phyloP scores from a whole-genome alignment of 2,888 invertebrate species.

The Galeruca laticollis region DNA sequence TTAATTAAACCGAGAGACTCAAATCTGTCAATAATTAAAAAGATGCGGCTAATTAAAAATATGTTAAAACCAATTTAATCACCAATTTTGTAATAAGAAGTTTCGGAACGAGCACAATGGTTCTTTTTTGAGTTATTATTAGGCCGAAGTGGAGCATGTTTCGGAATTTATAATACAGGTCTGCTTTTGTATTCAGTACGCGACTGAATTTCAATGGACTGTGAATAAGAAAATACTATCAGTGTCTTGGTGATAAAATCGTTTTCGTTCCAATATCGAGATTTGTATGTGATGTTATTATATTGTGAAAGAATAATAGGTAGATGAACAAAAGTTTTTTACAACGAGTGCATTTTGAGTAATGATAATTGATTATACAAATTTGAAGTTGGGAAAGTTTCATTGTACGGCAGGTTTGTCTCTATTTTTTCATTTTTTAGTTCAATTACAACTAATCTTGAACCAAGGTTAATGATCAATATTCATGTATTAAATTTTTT shows the following conservation, averaged over 20 bases:
- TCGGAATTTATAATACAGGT: conserved; percentile 58
- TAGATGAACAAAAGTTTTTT: too few relatives aligned
- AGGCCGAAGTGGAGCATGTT: conserved; percentile 55
- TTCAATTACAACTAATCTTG: too few relatives aligned
- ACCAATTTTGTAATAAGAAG: conserved; percentile 43
- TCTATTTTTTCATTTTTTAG: too few relatives aligned
- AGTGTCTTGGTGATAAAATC: conserved; percentile 20
- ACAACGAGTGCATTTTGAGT: too few relatives aligned
- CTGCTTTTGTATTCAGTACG: conserved; percentile 60
- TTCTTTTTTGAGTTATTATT: conserved; percentile 54
- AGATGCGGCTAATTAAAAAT: conserved; percentile 39
- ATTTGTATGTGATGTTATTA: not conserved
- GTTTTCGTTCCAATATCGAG: not conserved
- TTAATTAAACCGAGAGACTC: conserved; percentile 13
- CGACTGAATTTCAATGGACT: conserved; percentile 57
- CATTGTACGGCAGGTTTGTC: too few relatives aligned
- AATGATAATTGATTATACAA: too few relatives aligned
- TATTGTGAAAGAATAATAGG: too few relatives aligned
- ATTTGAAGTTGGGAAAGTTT: too few relatives aligned
- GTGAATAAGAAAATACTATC: conserved; percentile 54
- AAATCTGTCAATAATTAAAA: conserved; percentile 31
- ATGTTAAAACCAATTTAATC: conserved; percentile 41
- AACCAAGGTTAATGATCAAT: too few relatives aligned
- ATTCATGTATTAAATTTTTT: too few relatives aligned
- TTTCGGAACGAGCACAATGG: conserved; percentile 36